phyloP scores from a whole-genome alignment of 2,888 invertebrate genomes.

The Hofmannophila pseudospretella region DNA sequence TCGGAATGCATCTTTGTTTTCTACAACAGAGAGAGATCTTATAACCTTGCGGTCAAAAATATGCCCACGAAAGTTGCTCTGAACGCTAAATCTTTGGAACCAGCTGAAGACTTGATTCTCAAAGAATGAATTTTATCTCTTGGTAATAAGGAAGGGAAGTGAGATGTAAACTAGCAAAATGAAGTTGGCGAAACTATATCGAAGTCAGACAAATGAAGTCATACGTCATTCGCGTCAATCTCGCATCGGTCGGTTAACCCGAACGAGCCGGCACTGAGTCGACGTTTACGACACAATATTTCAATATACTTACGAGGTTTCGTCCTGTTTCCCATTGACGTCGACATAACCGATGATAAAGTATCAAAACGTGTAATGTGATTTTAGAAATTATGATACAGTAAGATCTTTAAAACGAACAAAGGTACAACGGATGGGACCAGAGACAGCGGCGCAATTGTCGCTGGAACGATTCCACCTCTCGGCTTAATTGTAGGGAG shows the following conservation, averaged over 20 bases:
- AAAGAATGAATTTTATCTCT: constrained; percentile 17
- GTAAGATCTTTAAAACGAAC: too few species aligned
- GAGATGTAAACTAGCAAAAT: constrained; percentile 9
- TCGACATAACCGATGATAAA: too few species aligned
- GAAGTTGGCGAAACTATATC: constrained; percentile 54
- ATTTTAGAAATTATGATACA: too few species aligned
- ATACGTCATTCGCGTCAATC: constrained; percentile 64
- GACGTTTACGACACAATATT: constrained; percentile 72
- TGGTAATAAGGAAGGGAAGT: constrained; percentile 8
- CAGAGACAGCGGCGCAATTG: too few species aligned
- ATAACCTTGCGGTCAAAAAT: constrained; percentile 64
- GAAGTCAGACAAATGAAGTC: constrained; percentile 73
- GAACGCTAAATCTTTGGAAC: constrained; percentile 13
- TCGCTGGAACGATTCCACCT: too few species aligned
- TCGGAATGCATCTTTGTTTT: constrained; percentile 69
- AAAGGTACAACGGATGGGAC: too few species aligned
- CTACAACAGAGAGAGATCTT: constrained; percentile 56
- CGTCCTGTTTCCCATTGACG: constrained; percentile 37
- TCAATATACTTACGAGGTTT: constrained; percentile 74
- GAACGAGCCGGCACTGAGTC: constrained; percentile 50
- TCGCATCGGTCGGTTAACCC: constrained; percentile 57
- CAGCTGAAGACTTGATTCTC: neutral
- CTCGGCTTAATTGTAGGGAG: too few species aligned
- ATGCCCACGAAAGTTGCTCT: constrained; percentile 45
- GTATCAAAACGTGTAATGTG: too few species aligned